Evolutionary conservation across 2,888 invertebrate species (phyloP).

Genomic region (Eledona agricola): DNA sequence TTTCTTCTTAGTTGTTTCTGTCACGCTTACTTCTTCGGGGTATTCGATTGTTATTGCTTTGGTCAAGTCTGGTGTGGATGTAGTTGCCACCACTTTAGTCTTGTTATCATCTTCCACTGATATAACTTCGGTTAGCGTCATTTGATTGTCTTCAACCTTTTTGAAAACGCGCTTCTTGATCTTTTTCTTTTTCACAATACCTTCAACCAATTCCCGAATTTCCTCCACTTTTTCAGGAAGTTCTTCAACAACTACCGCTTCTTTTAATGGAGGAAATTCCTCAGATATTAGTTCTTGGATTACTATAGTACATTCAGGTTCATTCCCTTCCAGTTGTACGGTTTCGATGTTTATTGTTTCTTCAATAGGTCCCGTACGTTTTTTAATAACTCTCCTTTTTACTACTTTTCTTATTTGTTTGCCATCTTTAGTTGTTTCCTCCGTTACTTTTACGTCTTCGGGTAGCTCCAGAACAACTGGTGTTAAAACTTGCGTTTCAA

Average conservation of each 20-base stretch:
- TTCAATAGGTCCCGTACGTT: slow-evolving; percentile 46
- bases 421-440: slow-evolving; percentile 40
- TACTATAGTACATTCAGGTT: slow-evolving; percentile 47
- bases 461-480: slow-evolving; percentile 53
- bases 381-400: slow-evolving; percentile 49
- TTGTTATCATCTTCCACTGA: slow-evolving; percentile 63
- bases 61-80: slow-evolving; percentile 44
- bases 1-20: slow-evolving; percentile 40
- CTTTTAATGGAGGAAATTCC: slow-evolving; percentile 34
- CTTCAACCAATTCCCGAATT: slow-evolving; percentile 55
- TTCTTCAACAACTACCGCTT: slow-evolving; percentile 43
- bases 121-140: slow-evolving; percentile 60
- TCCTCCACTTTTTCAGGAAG: slow-evolving; percentile 41
- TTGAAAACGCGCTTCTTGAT: slow-evolving; percentile 63
- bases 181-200: slow-evolving; percentile 55
- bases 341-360: slow-evolving; percentile 51
- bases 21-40: slow-evolving; percentile 47
- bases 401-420: slow-evolving; percentile 48
- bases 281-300: slow-evolving; percentile 43
- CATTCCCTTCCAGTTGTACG: slow-evolving; percentile 42
- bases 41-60: slow-evolving; percentile 40
- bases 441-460: slow-evolving; percentile 48
- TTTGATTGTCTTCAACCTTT: slow-evolving; percentile 58
- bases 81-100: slow-evolving; percentile 57
- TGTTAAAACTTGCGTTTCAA: slow-evolving; percentile 27